Evolutionary conservation across 2,797 vertebrate species (phyloP), one percentile per base, ranked within the genome.

Genomic region (Acrossocheilus fasciatus): DNA sequence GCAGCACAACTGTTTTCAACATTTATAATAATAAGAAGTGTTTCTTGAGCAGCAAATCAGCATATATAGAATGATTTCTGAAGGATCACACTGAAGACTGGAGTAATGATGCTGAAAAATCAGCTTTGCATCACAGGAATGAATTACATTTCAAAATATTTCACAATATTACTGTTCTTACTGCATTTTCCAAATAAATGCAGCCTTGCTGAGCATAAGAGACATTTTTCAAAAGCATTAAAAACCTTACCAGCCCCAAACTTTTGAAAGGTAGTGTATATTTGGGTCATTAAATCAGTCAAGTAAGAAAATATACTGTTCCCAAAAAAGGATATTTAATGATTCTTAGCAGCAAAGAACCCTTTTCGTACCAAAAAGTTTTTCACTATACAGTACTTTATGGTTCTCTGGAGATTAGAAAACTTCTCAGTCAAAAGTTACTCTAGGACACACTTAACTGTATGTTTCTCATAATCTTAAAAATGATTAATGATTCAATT

Each of bases 401-500:
- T 30, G 26, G 62, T 50, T 81, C 26, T 39, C 47, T 54, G 47
- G 4, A 47, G 43, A 12, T 78, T 41, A 41, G 12, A 50, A 69
- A 80, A 47, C 17, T 12, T 79, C 10, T 66, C 70, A 73, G 41
- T 45, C 45, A 75, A 75, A 30, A 50, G 45, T 75, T 75, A 50
- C 26, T 1, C 43, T 5, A 50, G 73, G 26, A 75, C 8, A 75
- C 45, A 75, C 26, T 34, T 30, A 59, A 59, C 8, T n/a, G 54
- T n/a, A n/a, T 59, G 57, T 59, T 59, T 59, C 23, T 11, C 9
- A n/a, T n/a, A 59, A 59, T 59, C 57, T 59, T n/a, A n/a, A 59
- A 59, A 59, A 59, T 59, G 8, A 59, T 57, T 23, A 23, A 9
- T 57, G 3, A 57, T 57, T 57, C 6, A 52, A 52, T 6, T 14